Conservation (phyloP, 2,888 invertebrate genomes). For the Leptinotarsa tumamoca region DNA sequence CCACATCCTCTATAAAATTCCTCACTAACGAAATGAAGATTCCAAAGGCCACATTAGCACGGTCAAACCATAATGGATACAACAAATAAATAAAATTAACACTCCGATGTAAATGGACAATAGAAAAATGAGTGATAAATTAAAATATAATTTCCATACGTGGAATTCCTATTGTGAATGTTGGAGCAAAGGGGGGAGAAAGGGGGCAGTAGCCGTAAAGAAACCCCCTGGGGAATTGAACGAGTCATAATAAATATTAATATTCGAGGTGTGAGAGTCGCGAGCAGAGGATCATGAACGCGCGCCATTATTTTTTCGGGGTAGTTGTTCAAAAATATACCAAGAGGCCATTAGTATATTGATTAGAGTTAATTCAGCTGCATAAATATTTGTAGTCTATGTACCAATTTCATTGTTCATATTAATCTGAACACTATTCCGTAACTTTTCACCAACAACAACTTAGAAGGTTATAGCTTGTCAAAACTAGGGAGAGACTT, state of each 20-base stretch:
- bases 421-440: too few species aligned
- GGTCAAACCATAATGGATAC: slow-evolving; percentile 56
- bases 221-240: slow-evolving; percentile 61
- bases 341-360: too few species aligned
- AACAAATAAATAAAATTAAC: slow-evolving; percentile 66
- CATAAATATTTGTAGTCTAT: too few species aligned
- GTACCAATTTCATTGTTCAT: too few species aligned
- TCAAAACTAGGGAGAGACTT: too few species aligned
- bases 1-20: slow-evolving; percentile 28
- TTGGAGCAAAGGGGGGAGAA: slow-evolving; percentile 47
- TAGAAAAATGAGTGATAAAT: slow-evolving; percentile 66
- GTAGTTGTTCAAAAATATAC: too few species aligned
- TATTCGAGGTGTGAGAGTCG: slow-evolving; percentile 65
- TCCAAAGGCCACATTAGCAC: slow-evolving; percentile 44
- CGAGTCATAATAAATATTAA: slow-evolving; percentile 67
- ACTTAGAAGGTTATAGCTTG: too few species aligned
- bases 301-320: not conserved
- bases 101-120: slow-evolving; percentile 62
- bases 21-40: slow-evolving; percentile 35
- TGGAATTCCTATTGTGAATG: slow-evolving; percentile 62
- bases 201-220: slow-evolving; percentile 65
- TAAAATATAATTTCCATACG: slow-evolving; percentile 66
- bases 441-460: too few species aligned
- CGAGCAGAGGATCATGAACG: slow-evolving; percentile 43
- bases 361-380: too few species aligned